A percentile compares a stretch with the other conserved stretches of the same genome.
Conservation (phyloP, 1,140 invertebrate species). For the Bombyx mori region ASM3026992v2 NC_085110.1:3261501-3262000, state of each 20-base stretch:
- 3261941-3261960: too few species aligned
- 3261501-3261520: too few species aligned
- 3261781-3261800: constrained; percentile 34
- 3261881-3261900: neutral
- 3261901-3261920: too few species aligned
- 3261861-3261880: constrained; percentile 30
- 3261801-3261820: constrained; percentile 33
- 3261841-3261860: constrained; percentile 25
- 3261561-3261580: too few species aligned
- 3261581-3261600: too few species aligned
- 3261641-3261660: constrained; percentile 22
- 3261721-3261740: constrained; percentile 30
- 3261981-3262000: too few species aligned
- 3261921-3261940: too few species aligned
- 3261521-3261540: too few species aligned
- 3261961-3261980: too few species aligned
- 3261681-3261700: constrained; percentile 52
- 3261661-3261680: constrained; percentile 43
- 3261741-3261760: constrained; percentile 61
- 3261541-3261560: too few species aligned
- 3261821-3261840: constrained; percentile 44
- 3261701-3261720: constrained; percentile 41
- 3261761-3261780: constrained; percentile 38
- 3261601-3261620: neutral
- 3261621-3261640: constrained; percentile 7